Base-by-base conservation (phyloP, 2,888 invertebrate species). In the Drosophila rubida region DNA sequence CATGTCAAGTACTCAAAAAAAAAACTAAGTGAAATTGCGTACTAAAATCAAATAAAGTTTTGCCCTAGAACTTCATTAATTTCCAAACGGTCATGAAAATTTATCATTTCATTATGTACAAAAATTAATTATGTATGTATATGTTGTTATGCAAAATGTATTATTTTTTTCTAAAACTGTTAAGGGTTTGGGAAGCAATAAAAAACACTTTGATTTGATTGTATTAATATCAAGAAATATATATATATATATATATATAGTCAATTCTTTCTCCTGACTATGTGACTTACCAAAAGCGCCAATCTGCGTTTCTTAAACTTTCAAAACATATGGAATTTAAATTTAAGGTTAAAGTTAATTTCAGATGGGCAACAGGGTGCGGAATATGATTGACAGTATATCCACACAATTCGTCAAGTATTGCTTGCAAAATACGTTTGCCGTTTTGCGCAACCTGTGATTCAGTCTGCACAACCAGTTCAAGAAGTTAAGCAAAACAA, bases 101-200 rank as follows among this genome's bases (percentile, higher is more conserved):
- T 49, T 69, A 49, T 53, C 49, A 75, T 45, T 50, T 54, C 54
- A 75, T 50, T 64, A 35, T 70, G 75, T 74, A 64, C 60, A 74
- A 70, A 73, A 64, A 67, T 44, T 65, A 61, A 74, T 58, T 60
- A 64, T 70, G 49, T 69, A 64, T 53, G 53, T 54, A 44, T 58
- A 58, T 75, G 57, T 70, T 75, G 65, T 75, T 74, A 75, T 65
- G 46, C 39, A 32, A 74, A 65, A 51, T 70, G 61, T 75, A 75
- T 70, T 64, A 69, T 59, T 50, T 66, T 74, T 62, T 55, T 74
- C 55, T 58, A 58, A 75, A 75, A 58, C 55, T 74, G 70, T 74
- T 70, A 64, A 58, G 70, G 75, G 74, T 50, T 70, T 70, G 65
- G 76, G 65, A 70, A 71, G 66, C 58, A 76, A 66, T 69, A 64